Base-by-base conservation (phyloP, 2,888 invertebrate genomes). In the Lepidonotus clava region DNA sequence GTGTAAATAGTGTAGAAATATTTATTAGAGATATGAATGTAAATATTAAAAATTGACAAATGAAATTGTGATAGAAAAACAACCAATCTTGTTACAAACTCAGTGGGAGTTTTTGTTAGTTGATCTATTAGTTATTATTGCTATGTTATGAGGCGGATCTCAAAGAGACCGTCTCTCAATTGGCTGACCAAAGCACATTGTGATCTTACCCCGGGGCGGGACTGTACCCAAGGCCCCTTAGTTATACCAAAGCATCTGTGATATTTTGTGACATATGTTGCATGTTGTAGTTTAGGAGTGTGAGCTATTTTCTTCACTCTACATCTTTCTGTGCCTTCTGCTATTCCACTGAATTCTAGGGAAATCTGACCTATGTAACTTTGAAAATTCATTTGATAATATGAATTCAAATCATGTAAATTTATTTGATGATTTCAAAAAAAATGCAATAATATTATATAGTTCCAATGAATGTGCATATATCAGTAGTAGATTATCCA, bases 171-270 rank as follows among this genome's bases (percentile, higher is more conserved):
- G 61, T 61, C 24, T 1, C 11, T 24, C 14, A 5, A 36, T 36
- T 36, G 38, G 80, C 80, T 40, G 80, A 80, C 46, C 34, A 80
- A 71, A 71, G 71, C 71, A 71, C 36, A 14, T 36, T 71, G 71
- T 71, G 71, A 71, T 71, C 71, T 71, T 71, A 71, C 71, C 71
- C n/a, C 0, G 71, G 38, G 71, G 38, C 71, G 14, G 71, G 71
- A 36, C 14, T 71, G 71, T 34, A 34, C 38, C 38, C 71, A 71
- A 34, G 36, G 80, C 46, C 32, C n/a, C n/a, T n/a, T 28, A 56
- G 8, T 8, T 21, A 28, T 83, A 83, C 83, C 83, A 83, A 83
- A 83, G 83, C 83, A 83, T 83, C 83, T 83, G 83, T 83, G 83
- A 83, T 83, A 83, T 11, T 46, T 71, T 80, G 80, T 80, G 80